Conservation (phyloP, 2,888 invertebrate species). For the Rotaria sp. region DNA sequence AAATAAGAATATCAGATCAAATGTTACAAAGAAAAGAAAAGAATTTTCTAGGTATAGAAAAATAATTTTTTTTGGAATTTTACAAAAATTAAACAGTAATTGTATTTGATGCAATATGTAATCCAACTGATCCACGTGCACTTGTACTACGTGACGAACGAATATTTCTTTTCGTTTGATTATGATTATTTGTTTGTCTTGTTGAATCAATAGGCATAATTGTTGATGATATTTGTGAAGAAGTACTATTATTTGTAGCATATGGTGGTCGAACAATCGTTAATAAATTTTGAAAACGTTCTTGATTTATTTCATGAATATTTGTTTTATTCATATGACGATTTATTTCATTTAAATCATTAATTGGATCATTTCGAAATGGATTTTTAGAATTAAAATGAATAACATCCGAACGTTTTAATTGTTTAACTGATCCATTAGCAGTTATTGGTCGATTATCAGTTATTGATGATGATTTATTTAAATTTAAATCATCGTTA, state of each 20-base stretch:
- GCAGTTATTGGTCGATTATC: background rate
- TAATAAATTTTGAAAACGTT: conserved; percentile 12
- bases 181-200: too few relatives aligned
- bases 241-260: background rate
- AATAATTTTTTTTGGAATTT: too few relatives aligned
- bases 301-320: background rate
- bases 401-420: background rate
- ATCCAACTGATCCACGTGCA: background rate
- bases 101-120: background rate
- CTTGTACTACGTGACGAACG: background rate
- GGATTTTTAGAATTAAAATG: background rate
- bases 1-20: too few relatives aligned
- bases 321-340: background rate
- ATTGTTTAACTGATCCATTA: background rate
- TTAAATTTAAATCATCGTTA: background rate
- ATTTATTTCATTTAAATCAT: background rate
- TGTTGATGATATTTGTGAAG: background rate
- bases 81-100: background rate
- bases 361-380: background rate
- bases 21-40: too few relatives aligned
- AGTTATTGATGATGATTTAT: background rate
- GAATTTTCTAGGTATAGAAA: too few relatives aligned
- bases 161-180: background rate
- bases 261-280: background rate
- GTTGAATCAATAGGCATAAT: too few relatives aligned